Evolutionary conservation across 1,140 invertebrate species (phyloP), one percentile per base, ranked within the genome.

Genomic region (Heliconius himera): DNA sequence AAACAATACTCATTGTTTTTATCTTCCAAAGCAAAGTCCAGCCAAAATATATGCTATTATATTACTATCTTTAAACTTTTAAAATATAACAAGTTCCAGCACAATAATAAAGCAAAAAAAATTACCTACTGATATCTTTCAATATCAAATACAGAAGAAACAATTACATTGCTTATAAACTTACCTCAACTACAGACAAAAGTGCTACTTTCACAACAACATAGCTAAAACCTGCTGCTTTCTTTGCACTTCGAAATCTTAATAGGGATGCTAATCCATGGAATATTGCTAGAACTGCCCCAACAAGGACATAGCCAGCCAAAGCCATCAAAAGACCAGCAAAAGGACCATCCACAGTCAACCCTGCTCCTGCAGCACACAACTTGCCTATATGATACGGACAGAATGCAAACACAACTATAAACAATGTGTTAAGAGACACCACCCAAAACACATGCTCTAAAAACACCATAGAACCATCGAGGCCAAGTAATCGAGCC

Each of bases 371-470:
- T 20, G 96, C 95, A 70, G 99, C 96, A 22, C 97, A 96, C 81
- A 98, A 96, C 82, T 98, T 96, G 3, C 99, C 99, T 94, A 99
- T 98, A 86, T 99, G 98, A 88, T 99, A 99, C 0, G 99, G 99
- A 87, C 97, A 98, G 88, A 99, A 99, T 54, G 99, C 99, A 96
- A 98, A 97, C 86, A 98, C 96, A 78, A 99, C 96, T 80, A 99
- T 99, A 91, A 99, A 99, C 26, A 99, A 95, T 8, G 99, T 99
- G 90, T 99, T 99, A 8, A 99, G 95, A 1, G 98, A 99, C 9
- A 99, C 98, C 11, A 99, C 99, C 99, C 99, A 99, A 91, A 99
- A 99, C 0, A 99, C 99, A 95, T 99, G 99, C 94, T 99, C 99
- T 36, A 99, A 95, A 89, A 99, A 99, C 20, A 99, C 97, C 41